A percentile compares a stretch with the other conserved stretches of the same genome.
Conservation (phyloP, 2,113 vertebrate species). For the Anarrhichthys ocellatus region DNA sequence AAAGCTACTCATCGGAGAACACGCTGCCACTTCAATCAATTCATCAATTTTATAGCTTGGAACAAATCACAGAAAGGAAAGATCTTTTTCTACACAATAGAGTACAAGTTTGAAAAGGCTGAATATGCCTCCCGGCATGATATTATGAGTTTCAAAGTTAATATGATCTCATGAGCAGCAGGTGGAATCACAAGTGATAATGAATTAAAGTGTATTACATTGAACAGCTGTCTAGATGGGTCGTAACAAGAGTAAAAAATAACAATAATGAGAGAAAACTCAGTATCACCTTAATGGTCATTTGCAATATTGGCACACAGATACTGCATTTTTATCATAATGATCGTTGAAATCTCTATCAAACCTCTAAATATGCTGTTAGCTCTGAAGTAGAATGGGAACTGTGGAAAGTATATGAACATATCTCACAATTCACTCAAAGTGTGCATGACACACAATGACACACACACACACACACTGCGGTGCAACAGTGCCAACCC, state of each 20-base stretch:
- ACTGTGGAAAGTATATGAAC: not conserved
- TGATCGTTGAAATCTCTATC: not conserved
- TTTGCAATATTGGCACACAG: not conserved
- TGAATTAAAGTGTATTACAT: constrained; percentile 8
- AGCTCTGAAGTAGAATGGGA: not conserved
- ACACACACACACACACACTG: not conserved
- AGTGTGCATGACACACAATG: constrained; percentile 4
- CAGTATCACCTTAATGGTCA: constrained; percentile 14
- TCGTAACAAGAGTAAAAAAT: constrained; percentile 3
- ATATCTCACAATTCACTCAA: not conserved
- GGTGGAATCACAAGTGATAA: constrained; percentile 10
- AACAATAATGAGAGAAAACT: not conserved
- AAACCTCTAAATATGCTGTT: not conserved
- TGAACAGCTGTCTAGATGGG: constrained; percentile 30
- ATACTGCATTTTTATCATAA: not conserved
- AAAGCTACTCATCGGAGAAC: constrained; percentile 18
- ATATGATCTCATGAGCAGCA: constrained; percentile 27
- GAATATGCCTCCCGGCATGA: not conserved
- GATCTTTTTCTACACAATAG: constrained; percentile 15
- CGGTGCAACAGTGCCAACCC: not conserved
- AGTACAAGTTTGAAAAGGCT: not conserved
- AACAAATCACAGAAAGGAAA: constrained; percentile 13
- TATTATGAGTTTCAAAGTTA: constrained; percentile 28
- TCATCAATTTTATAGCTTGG: constrained; percentile 14
- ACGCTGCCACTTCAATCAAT: not conserved